Percentiles rank a stretch among this genome's conserved stretches.
Conservation (phyloP, 1,140 invertebrate species). For the Reticulitermes speratus region DNA sequence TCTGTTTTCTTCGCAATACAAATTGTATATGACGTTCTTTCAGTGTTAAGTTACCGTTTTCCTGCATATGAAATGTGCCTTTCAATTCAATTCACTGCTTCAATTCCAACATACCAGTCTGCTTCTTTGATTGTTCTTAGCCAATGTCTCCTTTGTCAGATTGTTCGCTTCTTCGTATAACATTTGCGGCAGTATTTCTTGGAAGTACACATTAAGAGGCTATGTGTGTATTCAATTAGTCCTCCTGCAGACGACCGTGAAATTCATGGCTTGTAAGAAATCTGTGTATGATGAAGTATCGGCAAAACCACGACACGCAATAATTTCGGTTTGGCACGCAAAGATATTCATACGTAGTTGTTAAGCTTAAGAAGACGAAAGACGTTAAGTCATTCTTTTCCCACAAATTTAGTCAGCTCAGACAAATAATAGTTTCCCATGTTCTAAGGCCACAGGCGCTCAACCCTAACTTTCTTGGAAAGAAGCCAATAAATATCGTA, state of each 20-base stretch:
- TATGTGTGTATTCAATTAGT: background rate
- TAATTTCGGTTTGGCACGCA: background rate
- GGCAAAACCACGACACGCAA: background rate
- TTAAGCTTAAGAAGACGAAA: background rate
- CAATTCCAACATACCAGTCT: no score
- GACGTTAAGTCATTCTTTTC: background rate
- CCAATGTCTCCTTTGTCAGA: background rate
- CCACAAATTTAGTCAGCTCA: background rate
- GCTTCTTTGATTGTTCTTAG: background rate
- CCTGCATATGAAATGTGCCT: no score
- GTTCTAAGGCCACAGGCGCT: background rate
- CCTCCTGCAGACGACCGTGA: background rate
- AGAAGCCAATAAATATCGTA: background rate
- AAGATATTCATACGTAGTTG: background rate
- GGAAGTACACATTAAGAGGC: background rate
- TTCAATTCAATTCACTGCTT: no score
- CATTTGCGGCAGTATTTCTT: background rate
- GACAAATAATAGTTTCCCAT: background rate
- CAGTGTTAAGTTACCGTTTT: no score
- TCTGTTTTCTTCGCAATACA: no score
- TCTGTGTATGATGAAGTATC: background rate
- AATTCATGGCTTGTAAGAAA: background rate
- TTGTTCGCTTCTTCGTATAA: no score
- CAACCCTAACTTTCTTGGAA: background rate
- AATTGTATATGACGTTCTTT: no score